These are phyloP conservation scores for Agrilus mali DNA, from an alignment of 2,888 invertebrate genomes.

Conservation along the genomic window DNA sequence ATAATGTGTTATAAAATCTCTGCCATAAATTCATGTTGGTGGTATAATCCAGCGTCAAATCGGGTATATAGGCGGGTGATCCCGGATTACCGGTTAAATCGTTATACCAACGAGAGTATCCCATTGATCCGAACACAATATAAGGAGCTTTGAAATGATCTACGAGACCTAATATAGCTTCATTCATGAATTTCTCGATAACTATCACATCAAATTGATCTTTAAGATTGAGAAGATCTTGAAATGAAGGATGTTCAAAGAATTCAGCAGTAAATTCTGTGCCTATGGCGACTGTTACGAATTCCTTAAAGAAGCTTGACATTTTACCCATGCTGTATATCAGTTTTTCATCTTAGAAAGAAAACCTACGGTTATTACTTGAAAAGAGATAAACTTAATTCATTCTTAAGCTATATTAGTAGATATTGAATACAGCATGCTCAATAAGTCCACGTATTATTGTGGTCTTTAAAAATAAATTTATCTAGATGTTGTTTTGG, in stretches of 20 bases:
- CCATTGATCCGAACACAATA: constrained; percentile 24
- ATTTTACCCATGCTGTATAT: too few species aligned
- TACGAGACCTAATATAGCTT: constrained; percentile 30
- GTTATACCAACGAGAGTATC: constrained; percentile 31
- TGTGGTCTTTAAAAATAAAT: too few species aligned
- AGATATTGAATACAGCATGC: too few species aligned
- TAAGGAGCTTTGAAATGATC: constrained; percentile 21
- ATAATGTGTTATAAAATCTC: constrained; percentile 7
- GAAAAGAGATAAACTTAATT: too few species aligned
- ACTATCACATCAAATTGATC: constrained; percentile 25
- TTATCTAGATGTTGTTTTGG: too few species aligned
- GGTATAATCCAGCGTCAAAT: constrained; percentile 19
- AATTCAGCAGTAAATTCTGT: constrained; percentile 14
- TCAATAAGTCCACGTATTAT: too few species aligned
- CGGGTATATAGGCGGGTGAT: constrained; percentile 36
- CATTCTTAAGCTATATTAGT: background rate
- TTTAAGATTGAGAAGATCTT: constrained; percentile 14
- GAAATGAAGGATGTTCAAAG: constrained; percentile 10
- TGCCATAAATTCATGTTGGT: constrained; percentile 8
- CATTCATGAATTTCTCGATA: constrained; percentile 33
- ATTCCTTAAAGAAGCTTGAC: too few species aligned
- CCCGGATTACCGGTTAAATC: constrained; percentile 34
- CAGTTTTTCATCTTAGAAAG: too few species aligned
- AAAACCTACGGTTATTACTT: too few species aligned
- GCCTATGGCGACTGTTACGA: background rate